Conservation (phyloP, 2,113 vertebrate species). For the Athene noctua region DNA sequence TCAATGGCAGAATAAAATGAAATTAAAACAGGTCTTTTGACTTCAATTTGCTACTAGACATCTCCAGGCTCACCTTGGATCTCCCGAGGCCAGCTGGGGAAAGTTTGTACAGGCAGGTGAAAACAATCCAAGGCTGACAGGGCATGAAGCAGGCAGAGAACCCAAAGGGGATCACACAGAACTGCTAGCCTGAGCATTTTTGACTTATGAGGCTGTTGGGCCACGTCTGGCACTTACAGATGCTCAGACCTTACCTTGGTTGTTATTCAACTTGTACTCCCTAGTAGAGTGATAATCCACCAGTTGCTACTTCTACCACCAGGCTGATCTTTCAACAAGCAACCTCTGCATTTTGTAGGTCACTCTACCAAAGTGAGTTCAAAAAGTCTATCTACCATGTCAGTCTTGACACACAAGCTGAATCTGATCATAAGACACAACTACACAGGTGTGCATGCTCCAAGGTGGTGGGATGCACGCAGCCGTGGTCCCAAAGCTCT, state of each 20-base stretch:
- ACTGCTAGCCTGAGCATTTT: background rate
- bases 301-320: background rate
- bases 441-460: fast-evolving
- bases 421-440: background rate
- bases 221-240: background rate
- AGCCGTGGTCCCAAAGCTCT: background rate
- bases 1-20: background rate
- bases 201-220: background rate
- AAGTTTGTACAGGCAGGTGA: background rate
- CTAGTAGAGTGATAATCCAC: background rate
- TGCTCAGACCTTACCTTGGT: background rate
- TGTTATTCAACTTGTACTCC: background rate
- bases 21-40: background rate
- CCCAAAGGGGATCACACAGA: background rate
- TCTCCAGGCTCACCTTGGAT: background rate
- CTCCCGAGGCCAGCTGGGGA: background rate
- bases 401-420: background rate
- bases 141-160: background rate
- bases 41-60: background rate
- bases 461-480: background rate
- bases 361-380: background rate
- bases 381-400: background rate
- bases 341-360: background rate
- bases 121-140: background rate
- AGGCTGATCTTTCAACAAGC: background rate